Conservation (phyloP, 2,888 invertebrate species). For the Elmis aenea region DNA sequence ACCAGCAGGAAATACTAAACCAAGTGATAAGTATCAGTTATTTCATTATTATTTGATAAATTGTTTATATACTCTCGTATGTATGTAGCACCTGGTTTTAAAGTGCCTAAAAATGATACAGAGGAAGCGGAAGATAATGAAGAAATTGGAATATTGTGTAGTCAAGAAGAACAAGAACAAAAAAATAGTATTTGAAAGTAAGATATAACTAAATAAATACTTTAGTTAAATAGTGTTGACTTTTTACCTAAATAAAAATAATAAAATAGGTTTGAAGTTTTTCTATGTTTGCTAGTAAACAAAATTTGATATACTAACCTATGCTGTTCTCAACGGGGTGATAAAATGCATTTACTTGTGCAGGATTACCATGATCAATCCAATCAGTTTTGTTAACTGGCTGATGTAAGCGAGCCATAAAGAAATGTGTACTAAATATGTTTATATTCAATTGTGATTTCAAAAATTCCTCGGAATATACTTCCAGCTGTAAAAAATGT, state of each 20-base stretch:
- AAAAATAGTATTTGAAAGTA: too few species aligned
- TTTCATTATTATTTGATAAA: neutral
- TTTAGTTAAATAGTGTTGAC: too few species aligned
- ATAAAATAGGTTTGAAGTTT: too few species aligned
- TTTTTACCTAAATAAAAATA: too few species aligned
- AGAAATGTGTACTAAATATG: conserved; percentile 49
- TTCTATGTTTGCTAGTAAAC: conserved; percentile 1
- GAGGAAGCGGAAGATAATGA: too few species aligned
- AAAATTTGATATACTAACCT: conserved; percentile 41
- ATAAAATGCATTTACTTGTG: conserved; percentile 54
- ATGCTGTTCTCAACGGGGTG: conserved; percentile 53
- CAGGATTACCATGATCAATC: conserved; percentile 49
- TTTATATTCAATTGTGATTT: conserved; percentile 49
- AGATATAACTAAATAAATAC: too few species aligned
- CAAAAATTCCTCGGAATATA: conserved; percentile 46
- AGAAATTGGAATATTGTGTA: too few species aligned
- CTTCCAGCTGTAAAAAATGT: conserved; percentile 41
- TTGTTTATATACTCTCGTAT: too few species aligned
- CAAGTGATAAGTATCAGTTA: neutral
- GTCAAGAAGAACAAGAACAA: too few species aligned
- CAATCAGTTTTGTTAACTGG: conserved; percentile 52
- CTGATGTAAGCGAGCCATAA: conserved; percentile 48
- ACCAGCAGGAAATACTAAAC: conserved; percentile 81
- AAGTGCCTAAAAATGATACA: too few species aligned
- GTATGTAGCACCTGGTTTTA: too few species aligned